Base-by-base conservation (phyloP, 1,140 invertebrate species). In the Phthorimaea operculella region DNA sequence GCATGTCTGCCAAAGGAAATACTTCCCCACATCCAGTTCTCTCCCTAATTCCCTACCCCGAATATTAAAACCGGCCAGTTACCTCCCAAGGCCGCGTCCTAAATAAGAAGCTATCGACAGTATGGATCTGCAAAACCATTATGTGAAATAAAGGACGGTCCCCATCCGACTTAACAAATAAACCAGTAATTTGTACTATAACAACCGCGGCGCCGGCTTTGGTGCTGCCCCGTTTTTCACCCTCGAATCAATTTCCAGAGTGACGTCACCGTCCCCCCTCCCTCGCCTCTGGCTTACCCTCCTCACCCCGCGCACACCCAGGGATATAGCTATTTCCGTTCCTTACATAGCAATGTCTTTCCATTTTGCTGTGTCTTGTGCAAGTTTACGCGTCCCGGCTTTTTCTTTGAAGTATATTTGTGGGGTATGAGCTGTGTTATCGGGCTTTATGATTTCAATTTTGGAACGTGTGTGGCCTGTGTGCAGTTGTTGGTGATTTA, bases 221-320 rank as follows among this genome's bases (percentile, higher is more conserved):
- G 67, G 66, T 72, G 59, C 64, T 64, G 72, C 70, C 73, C 65
- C 68, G 63, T 72, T 76, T 77, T 77, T 76, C 74, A 69, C 68
- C 72, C 68, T 69, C 70, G 66, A 77, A 79, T 79, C 76, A 79
- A 77, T 74, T 72, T 73, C 63, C 65, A 71, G 66, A 58, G 69
- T 76, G 70, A 76, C 72, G 68, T 71, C 74, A 73, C 58, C 50
- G 51, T 48, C 58, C 59, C 47, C 33, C 55, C 52, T 55, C 56
- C 28, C 45, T 62, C 6, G 21, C 21, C 21, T 6, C 2, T 52
- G 53, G 58, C 62, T 55, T 60, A 60, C 52, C 6, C 59, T 54
- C 55, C 62, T 58, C 58, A 58, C 63, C 53, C 58, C 55, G 33
- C 56, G 58, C 57, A 58, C 59, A 62, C 57, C 60, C 55, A 66